A percentile compares a stretch with the other conserved stretches of the same genome.
These are phyloP conservation scores for Ailuropoda melanoleuca DNA, from an alignment of 2,113 vertebrate species.

Conservation along the genomic window DNA sequence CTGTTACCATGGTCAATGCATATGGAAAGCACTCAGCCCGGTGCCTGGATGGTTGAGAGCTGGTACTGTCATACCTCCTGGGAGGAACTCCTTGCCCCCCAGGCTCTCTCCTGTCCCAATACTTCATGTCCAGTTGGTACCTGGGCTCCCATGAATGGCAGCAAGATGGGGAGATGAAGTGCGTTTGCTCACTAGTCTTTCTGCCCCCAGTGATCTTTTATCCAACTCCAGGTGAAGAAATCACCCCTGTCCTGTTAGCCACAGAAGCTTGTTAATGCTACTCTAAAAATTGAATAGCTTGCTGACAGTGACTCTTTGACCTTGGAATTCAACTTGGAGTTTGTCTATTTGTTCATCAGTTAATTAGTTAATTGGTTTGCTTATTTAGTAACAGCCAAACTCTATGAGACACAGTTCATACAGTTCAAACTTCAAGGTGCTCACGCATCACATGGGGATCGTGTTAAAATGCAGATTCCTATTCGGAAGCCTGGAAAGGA, in stretches of 20 bases:
- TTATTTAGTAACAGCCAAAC: conserved; percentile 15
- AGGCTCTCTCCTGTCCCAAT: background rate
- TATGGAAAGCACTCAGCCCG: background rate
- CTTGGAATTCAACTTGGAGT: conserved; percentile 24
- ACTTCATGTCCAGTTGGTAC: background rate
- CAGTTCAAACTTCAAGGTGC: background rate
- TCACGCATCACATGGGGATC: background rate
- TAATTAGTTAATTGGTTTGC: background rate
- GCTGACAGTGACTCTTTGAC: conserved; percentile 29
- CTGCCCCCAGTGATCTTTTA: background rate
- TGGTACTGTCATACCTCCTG: background rate
- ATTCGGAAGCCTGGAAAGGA: conserved; percentile 5
- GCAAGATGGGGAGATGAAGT: background rate
- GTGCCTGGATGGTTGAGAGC: fast-evolving
- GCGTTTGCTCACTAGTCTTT: background rate
- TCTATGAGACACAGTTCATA: background rate
- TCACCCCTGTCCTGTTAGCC: background rate
- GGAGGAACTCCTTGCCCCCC: background rate
- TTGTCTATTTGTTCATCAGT: conserved; percentile 6
- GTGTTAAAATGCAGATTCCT: conserved; percentile 39
- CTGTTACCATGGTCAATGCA: no score
- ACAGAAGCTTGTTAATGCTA: background rate
- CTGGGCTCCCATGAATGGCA: background rate
- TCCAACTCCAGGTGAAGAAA: background rate
- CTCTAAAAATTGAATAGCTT: conserved; percentile 8